Evolutionary conservation across 2,797 vertebrate species (phyloP).

Genomic region (Oreonectes daqikongensis): DNA sequence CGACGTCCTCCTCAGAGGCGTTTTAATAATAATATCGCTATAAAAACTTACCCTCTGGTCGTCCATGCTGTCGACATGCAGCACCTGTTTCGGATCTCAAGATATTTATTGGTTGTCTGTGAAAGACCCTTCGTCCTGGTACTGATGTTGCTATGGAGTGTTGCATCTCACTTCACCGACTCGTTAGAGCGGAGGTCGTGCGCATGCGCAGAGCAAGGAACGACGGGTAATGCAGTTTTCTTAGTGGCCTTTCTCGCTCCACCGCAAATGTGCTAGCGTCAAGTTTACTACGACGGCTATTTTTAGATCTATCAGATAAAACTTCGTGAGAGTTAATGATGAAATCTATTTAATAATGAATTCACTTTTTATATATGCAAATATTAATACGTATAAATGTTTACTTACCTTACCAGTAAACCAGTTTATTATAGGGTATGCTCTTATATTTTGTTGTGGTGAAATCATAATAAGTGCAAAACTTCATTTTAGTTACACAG

Average conservation of each 20-base stretch:
- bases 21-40: constrained; percentile 63
- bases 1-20: constrained; percentile 59
- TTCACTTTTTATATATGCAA: background rate
- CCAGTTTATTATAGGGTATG: too few species aligned
- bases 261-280: background rate
- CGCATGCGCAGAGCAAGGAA: constrained; percentile 67
- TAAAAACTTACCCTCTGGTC: constrained; percentile 78
- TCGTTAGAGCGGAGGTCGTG: constrained; percentile 65
- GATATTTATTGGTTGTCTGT: constrained; percentile 42
- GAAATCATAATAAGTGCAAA: background rate
- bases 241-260: background rate
- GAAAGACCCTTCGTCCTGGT: constrained; percentile 66
- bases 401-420: too few species aligned
- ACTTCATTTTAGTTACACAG: background rate
- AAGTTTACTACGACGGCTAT: background rate
- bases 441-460: background rate
- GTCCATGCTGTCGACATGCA: constrained; percentile 69
- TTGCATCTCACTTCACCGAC: constrained; percentile 74
- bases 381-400: background rate
- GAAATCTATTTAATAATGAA: background rate
- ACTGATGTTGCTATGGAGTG: constrained; percentile 76
- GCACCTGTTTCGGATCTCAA: constrained; percentile 56
- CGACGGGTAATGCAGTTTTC: constrained; percentile 73
- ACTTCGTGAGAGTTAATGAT: background rate
- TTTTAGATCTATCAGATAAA: background rate